Conservation (phyloP, 2,888 invertebrate genomes). For the Dromius quadrimaculatus region DNA sequence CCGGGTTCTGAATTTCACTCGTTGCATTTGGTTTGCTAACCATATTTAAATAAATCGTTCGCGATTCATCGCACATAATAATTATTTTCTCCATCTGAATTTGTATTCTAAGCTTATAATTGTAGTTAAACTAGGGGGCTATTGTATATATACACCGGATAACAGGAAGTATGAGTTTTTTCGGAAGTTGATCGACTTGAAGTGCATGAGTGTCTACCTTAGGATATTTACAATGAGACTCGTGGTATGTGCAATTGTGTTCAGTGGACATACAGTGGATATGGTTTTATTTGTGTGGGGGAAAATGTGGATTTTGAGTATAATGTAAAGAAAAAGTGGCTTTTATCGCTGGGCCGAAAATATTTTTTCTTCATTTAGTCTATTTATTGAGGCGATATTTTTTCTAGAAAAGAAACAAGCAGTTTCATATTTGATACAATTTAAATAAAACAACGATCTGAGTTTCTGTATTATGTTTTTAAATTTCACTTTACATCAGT, state of each 20-base stretch:
- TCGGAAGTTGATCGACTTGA: slow-evolving; percentile 33
- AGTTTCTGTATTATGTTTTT: too few species aligned
- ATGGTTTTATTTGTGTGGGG: not conserved
- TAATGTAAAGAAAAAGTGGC: too few species aligned
- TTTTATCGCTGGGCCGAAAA: too few species aligned
- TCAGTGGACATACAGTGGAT: not conserved
- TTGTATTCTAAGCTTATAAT: slow-evolving; percentile 33
- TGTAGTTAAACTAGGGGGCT: slow-evolving; percentile 4
- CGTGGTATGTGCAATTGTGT: slow-evolving; percentile 40
- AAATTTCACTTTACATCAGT: too few species aligned
- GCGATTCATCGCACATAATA: slow-evolving; percentile 31
- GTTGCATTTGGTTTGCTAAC: slow-evolving; percentile 45
- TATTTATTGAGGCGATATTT: too few species aligned
- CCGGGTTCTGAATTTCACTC: slow-evolving; percentile 26
- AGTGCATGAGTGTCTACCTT: slow-evolving; percentile 11
- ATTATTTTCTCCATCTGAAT: slow-evolving; percentile 50
- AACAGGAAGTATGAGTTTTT: slow-evolving; percentile 37
- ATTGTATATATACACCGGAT: slow-evolving; percentile 42
- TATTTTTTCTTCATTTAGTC: too few species aligned
- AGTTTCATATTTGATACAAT: too few species aligned
- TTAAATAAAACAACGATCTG: too few species aligned
- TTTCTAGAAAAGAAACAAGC: too few species aligned
- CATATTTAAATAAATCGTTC: slow-evolving; percentile 47
- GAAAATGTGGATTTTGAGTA: too few species aligned
- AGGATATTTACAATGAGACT: slow-evolving; percentile 36